Conservation (phyloP, 2,113 vertebrate species). For the Promerops cafer region DNA sequence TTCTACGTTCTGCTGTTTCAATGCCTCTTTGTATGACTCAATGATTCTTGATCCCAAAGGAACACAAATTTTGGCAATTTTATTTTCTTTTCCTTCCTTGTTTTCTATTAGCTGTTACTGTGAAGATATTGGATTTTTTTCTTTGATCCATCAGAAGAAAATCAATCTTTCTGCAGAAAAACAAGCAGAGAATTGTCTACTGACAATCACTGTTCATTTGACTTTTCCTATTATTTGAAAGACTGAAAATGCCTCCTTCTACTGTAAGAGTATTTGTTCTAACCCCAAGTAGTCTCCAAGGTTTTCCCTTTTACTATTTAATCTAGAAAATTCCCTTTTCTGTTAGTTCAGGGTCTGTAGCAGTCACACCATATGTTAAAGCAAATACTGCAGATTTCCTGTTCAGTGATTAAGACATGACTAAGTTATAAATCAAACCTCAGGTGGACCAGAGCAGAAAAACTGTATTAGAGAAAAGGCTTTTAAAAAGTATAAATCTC, state of each 20-base stretch:
- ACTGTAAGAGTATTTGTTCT: background rate
- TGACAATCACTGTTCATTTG: background rate
- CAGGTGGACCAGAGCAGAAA: background rate
- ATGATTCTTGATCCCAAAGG: background rate
- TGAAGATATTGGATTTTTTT: background rate
- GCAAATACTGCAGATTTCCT: background rate
- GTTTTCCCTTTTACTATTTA: background rate
- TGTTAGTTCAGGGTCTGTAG: background rate
- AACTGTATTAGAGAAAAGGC: background rate
- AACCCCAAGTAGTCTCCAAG: background rate
- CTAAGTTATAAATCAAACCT: background rate
- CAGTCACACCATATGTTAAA: background rate
- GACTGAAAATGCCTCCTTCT: background rate
- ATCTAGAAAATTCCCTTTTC: background rate
- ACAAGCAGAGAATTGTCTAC: background rate
- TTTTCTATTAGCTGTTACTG: background rate
- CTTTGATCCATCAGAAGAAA: background rate
- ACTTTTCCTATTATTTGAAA: background rate
- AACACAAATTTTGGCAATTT: background rate
- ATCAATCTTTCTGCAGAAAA: conserved; percentile 8
- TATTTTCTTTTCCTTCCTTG: background rate
- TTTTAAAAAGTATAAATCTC: background rate
- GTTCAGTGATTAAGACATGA: background rate
- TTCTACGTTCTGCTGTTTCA: background rate
- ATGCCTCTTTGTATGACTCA: background rate